Evolutionary conservation across 2,113 vertebrate genomes (phyloP).

Genomic region (Hypanus sabinus): DNA sequence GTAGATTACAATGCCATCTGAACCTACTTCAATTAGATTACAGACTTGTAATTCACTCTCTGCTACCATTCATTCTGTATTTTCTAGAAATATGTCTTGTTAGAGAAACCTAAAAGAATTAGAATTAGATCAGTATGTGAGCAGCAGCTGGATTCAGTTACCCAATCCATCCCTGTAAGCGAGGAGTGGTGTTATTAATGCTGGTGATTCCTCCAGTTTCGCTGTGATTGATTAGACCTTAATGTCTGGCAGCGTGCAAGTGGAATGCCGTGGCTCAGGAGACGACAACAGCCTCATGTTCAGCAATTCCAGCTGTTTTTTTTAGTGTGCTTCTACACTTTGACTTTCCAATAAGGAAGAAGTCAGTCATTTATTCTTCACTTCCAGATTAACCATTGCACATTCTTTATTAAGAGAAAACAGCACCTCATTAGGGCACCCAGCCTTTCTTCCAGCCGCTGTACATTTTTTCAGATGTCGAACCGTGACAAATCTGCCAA

Average conservation of each 20-base stretch:
- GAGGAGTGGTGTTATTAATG: slow-evolving; percentile 52
- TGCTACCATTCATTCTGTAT: slow-evolving; percentile 7
- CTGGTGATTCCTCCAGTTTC: slow-evolving; percentile 46
- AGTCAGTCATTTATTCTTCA: background rate
- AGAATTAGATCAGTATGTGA: slow-evolving; percentile 39
- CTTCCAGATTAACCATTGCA: background rate
- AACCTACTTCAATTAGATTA: slow-evolving; percentile 31
- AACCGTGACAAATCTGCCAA: background rate
- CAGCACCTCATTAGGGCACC: background rate
- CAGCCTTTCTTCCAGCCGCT: background rate
- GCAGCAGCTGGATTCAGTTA: slow-evolving; percentile 46
- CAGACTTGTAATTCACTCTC: slow-evolving; percentile 31
- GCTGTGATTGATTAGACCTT: slow-evolving; percentile 44
- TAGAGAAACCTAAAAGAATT: slow-evolving; percentile 35
- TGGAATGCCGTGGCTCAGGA: slow-evolving; percentile 44
- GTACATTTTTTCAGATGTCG: slow-evolving; percentile 20
- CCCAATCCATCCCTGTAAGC: slow-evolving; percentile 40
- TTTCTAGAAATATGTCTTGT: slow-evolving; percentile 30
- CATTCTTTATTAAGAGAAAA: slow-evolving; percentile 30
- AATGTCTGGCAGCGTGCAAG: slow-evolving; percentile 42
- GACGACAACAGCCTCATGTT: background rate
- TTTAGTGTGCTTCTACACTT: background rate
- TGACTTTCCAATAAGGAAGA: background rate
- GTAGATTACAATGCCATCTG: slow-evolving; percentile 33
- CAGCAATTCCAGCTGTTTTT: slow-evolving; percentile 9